Conservation (phyloP, 2,888 invertebrate species). For the Synanthedon myopaeformis region DNA sequence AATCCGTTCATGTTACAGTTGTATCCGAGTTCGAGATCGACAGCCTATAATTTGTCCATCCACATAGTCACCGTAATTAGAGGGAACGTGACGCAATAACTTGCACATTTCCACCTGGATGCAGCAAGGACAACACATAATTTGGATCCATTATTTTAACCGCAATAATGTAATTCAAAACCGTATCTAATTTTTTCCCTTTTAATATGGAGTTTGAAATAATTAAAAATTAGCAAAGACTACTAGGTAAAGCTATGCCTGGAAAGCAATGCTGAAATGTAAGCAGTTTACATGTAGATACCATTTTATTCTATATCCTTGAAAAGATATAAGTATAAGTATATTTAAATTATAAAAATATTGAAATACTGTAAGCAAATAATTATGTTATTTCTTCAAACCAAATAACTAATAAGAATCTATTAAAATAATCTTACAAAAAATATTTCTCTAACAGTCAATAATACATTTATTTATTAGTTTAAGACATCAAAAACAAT, state of each 20-base stretch:
- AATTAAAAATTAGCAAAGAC: too few relatives aligned
- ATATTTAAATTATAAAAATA: too few relatives aligned
- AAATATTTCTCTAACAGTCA: neutral
- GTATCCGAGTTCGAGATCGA: constrained; percentile 24
- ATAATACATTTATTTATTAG: constrained; percentile 11
- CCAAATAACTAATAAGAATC: neutral
- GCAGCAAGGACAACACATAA: constrained; percentile 57
- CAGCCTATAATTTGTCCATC: constrained; percentile 63
- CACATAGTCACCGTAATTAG: constrained; percentile 55
- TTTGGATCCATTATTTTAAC: constrained; percentile 62
- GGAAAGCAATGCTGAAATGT: too few relatives aligned
- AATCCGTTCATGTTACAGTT: constrained; percentile 6
- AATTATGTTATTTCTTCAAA: neutral
- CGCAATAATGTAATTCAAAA: constrained; percentile 32
- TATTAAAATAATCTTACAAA: neutral
- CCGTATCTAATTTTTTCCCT: too few relatives aligned
- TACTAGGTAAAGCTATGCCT: too few relatives aligned
- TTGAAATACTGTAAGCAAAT: too few relatives aligned
- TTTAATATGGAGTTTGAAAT: too few relatives aligned
- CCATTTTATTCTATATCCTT: too few relatives aligned
- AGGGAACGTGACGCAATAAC: constrained; percentile 53
- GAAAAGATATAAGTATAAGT: too few relatives aligned
- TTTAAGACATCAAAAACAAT: constrained; percentile 70
- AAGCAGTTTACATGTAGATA: too few relatives aligned
- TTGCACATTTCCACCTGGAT: constrained; percentile 54